Evolutionary conservation across 2,797 vertebrate genomes (phyloP).

Genomic region (Lacerta viridis): DNA sequence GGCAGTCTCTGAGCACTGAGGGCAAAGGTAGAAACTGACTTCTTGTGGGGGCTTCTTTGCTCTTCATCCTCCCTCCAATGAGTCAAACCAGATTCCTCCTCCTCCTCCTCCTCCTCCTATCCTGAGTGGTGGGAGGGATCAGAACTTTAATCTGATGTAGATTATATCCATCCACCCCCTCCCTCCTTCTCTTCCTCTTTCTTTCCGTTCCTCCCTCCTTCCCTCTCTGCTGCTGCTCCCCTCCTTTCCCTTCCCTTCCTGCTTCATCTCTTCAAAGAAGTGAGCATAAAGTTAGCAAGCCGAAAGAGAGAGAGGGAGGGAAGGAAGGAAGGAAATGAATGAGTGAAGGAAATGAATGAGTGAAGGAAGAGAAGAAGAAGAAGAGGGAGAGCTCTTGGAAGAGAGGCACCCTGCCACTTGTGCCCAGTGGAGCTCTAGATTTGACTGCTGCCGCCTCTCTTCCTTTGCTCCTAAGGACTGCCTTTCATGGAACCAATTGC

Average conservation of each 20-base stretch:
- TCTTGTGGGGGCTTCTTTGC: constrained; percentile 72
- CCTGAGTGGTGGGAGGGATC: constrained; percentile 83
- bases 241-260: constrained; percentile 72
- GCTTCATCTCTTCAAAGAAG: constrained; percentile 82
- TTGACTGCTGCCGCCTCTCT: constrained; percentile 77
- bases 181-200: constrained; percentile 70
- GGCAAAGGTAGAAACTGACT: constrained; percentile 60
- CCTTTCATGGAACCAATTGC: constrained; percentile 81
- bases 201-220: constrained; percentile 62
- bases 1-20: background rate
- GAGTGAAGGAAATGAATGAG: too few species aligned
- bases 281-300: constrained; percentile 79
- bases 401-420: constrained; percentile 73
- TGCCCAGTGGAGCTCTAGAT: constrained; percentile 75
- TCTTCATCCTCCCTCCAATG: constrained; percentile 87
- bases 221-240: constrained; percentile 52
- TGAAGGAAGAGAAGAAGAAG: constrained; percentile 73
- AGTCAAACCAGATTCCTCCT: constrained; percentile 75
- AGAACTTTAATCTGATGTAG: constrained; percentile 79
- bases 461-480: constrained; percentile 75
- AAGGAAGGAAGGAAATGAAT: constrained; percentile 59
- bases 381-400: constrained; percentile 74
- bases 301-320: constrained; percentile 61
- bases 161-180: constrained; percentile 73
- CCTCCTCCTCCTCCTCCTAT: constrained; percentile 41